Evolutionary conservation across 2,113 vertebrate genomes (phyloP).

Genomic region (Tyrannus savana): DNA sequence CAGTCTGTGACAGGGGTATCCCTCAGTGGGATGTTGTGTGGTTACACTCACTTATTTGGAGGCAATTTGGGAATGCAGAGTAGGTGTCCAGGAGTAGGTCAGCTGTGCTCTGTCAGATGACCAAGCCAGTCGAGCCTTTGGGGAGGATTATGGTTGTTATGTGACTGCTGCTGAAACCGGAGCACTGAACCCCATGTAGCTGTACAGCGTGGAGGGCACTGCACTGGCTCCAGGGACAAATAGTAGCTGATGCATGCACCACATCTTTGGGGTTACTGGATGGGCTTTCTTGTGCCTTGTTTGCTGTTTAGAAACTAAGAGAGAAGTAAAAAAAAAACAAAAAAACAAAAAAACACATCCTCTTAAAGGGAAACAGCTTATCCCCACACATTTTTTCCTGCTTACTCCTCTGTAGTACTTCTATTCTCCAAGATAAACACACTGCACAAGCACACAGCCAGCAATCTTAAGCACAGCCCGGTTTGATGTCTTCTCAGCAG

Average conservation of each 20-base stretch:
- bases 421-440: background rate
- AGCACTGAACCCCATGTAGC: fast-evolving
- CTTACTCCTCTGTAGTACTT: background rate
- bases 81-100: background rate
- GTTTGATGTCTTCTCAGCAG: background rate
- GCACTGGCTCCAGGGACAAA: fast-evolving
- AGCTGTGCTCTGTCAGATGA: background rate
- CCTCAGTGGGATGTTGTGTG: background rate
- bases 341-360: background rate
- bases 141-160: background rate
- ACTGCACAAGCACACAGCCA: background rate
- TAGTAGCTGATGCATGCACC: too few species aligned
- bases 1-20: background rate
- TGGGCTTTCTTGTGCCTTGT: background rate
- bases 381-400: background rate
- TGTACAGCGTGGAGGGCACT: background rate
- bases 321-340: background rate
- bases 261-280: background rate
- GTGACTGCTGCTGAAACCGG: background rate
- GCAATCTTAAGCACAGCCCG: background rate
- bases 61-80: background rate
- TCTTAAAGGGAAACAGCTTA: constrained; percentile 2
- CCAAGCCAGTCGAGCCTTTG: fast-evolving
- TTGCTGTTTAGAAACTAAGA: background rate
- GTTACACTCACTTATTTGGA: background rate